Base-by-base conservation (phyloP, 2,888 invertebrate genomes). In the Caenorhabditis sp. region DNA sequence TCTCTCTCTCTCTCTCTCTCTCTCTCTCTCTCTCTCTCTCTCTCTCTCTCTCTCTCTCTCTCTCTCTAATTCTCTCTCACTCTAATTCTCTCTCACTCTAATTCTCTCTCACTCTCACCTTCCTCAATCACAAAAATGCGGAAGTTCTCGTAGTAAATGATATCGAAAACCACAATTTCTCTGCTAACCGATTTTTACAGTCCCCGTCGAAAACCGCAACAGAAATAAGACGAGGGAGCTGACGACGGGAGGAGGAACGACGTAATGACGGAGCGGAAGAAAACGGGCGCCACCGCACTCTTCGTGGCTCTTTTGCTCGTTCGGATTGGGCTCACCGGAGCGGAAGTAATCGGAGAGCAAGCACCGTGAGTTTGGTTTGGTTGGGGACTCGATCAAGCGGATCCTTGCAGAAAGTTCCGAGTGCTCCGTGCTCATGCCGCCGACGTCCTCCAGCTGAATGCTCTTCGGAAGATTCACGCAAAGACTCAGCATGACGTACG, bases 401-500 rank as follows among this genome's bases (percentile, higher is more conserved):
- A n/a, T n/a, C 13, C 9, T 77, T 81, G 24, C 77, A 82, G 82
- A 58, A 80, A 73, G 45, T 80, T 79, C 70, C 61, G 74, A 50
- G 82, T 82, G 9, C 59, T 82, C 26, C 73, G 82, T 26, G 78
- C 78, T 11, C 68, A 74, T 9, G 77, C 82, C 3, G 58, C 61
- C 52, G 79, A 81, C 26, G 50, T 72, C n/a, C 52, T 74, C 3
- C 83, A 87, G 46, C 62, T 87, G 35, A 75, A 68, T n/a, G 58
- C 79, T 20, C 77, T 87, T 6, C 78, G 82, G 4, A 62, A 66
- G 0, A 78, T 87, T 17, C 85, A 87, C 56, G 72, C 78, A 13
- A 76, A 82, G 17, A 77, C 78, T 15, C 74, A 82, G 50, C 52
- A 78, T 59, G 80, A 79, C 24, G 80, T 77, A n/a, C 48, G 65